A percentile compares a stretch with the other conserved stretches of the same genome.
phyloP scores from a whole-genome alignment of 2,888 invertebrate species.

The Trichogramma evanescens region DNA sequence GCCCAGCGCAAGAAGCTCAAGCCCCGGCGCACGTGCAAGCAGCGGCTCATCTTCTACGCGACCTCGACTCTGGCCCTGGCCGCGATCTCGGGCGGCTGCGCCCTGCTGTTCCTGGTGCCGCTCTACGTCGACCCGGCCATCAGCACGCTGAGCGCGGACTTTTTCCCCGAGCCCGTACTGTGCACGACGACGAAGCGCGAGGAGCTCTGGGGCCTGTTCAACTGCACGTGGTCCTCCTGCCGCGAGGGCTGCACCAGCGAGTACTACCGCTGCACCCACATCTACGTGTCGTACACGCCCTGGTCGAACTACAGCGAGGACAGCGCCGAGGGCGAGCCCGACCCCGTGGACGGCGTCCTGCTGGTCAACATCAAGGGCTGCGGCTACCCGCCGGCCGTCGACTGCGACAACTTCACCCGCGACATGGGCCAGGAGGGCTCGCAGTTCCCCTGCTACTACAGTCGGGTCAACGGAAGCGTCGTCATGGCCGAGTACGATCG shows the following conservation, averaged over 20 bases:
- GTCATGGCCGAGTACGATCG: constrained; percentile 78
- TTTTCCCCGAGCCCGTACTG: constrained; percentile 65
- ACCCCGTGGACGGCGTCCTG: constrained; percentile 54
- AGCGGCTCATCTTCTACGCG: constrained; percentile 64
- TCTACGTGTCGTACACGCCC: constrained; percentile 57
- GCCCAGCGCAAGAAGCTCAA: not conserved
- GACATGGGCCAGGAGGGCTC: constrained; percentile 65
- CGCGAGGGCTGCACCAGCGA: constrained; percentile 77
- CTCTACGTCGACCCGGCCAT: constrained; percentile 66
- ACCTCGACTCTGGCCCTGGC: constrained; percentile 65
- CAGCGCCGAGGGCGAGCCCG: constrained; percentile 13
- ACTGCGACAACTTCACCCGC: constrained; percentile 69
- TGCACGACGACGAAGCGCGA: constrained; percentile 67
- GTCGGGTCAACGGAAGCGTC: constrained; percentile 71
- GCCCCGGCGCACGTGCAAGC: constrained; percentile 55
- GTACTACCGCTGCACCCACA: constrained; percentile 62
- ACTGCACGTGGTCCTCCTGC: constrained; percentile 75
- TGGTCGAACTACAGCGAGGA: constrained; percentile 34
- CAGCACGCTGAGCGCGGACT: constrained; percentile 65
- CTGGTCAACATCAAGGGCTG: constrained; percentile 79
- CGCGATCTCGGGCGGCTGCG: constrained; percentile 66
- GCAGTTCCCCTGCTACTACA: constrained; percentile 62
- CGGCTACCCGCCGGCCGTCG: constrained; percentile 72
- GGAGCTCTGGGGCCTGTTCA: constrained; percentile 65
- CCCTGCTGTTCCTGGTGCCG: constrained; percentile 66